Evolutionary conservation across 2,888 invertebrate species (phyloP).

Genomic region (Synanthedon andrenaeformis): DNA sequence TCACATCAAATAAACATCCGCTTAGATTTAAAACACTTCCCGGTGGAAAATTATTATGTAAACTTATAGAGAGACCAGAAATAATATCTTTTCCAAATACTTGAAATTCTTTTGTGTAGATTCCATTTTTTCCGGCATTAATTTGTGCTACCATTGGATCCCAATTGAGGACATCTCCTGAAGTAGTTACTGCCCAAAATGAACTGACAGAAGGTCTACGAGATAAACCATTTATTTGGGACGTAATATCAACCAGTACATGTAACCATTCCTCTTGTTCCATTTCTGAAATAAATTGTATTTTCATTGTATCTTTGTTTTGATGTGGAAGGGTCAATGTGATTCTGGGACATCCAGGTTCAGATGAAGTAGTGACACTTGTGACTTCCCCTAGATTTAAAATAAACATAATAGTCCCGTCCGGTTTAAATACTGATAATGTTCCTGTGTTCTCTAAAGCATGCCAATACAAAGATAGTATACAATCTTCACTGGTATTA

Average conservation of each 20-base stretch:
- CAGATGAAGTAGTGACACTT: slow-evolving; percentile 81
- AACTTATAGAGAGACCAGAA: slow-evolving; percentile 69
- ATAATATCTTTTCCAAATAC: slow-evolving; percentile 76
- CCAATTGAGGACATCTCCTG: slow-evolving; percentile 87
- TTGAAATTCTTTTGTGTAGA: slow-evolving; percentile 75
- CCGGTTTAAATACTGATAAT: slow-evolving; percentile 80
- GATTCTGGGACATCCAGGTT: slow-evolving; percentile 82
- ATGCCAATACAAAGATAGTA: slow-evolving; percentile 87
- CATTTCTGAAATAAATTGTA: slow-evolving; percentile 85
- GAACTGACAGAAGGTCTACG: slow-evolving; percentile 79
- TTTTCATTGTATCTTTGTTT: slow-evolving; percentile 66
- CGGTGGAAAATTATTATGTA: slow-evolving; percentile 80
- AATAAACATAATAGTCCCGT: slow-evolving; percentile 81
- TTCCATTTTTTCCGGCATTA: slow-evolving; percentile 60
- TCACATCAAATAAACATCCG: slow-evolving; percentile 81
- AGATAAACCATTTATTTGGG: slow-evolving; percentile 77
- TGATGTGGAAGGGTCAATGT: slow-evolving; percentile 79
- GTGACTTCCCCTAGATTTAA: slow-evolving; percentile 82
- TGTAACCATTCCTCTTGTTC: slow-evolving; percentile 92
- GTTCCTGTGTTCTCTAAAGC: slow-evolving; percentile 79
- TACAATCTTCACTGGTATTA: slow-evolving; percentile 77
- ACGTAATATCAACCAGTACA: slow-evolving; percentile 81
- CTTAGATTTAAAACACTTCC: slow-evolving; percentile 77
- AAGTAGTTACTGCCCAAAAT: slow-evolving; percentile 81
- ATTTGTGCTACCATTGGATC: slow-evolving; percentile 76